Evolutionary conservation across 2,113 vertebrate species (phyloP).

Genomic region (Alosa alosa): DNA sequence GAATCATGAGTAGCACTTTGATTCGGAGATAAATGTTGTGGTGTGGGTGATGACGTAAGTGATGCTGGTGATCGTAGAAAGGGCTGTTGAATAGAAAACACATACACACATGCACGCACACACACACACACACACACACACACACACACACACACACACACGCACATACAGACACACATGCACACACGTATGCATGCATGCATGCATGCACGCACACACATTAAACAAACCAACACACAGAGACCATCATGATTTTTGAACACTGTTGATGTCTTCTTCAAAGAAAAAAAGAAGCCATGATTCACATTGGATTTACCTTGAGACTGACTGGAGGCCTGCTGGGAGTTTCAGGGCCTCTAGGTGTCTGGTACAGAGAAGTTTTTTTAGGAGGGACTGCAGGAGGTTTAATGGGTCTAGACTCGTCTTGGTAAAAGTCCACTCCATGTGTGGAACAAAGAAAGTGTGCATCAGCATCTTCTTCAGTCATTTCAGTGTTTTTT

Average conservation of each 20-base stretch:
- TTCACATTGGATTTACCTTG: not conserved
- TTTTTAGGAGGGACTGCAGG: not conserved
- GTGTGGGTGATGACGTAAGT: not conserved
- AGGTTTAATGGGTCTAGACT: not conserved
- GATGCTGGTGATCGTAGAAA: not conserved
- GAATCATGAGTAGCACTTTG: not conserved
- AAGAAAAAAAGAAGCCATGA: not conserved
- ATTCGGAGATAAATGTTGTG: not conserved
- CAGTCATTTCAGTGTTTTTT: too few species aligned
- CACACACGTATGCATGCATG: not conserved
- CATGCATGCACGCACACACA: not conserved
- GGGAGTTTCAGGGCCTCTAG: not conserved
- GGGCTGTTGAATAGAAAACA: not conserved
- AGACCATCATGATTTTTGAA: not conserved
- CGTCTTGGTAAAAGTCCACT: not conserved
- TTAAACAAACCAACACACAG: not conserved
- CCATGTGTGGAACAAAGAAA: not conserved
- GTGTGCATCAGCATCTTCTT: not conserved
- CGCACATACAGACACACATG: not conserved
- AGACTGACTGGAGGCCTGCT: not conserved
- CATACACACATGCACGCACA: not conserved
- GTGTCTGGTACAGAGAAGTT: not conserved
- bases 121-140: not conserved
- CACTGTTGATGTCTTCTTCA: not conserved
- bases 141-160: not conserved